A percentile compares a stretch with the other conserved stretches of the same genome.
These are phyloP conservation scores for Pyralis farinalis DNA, from an alignment of 2,888 invertebrate genomes.

Conservation along the genomic window DNA sequence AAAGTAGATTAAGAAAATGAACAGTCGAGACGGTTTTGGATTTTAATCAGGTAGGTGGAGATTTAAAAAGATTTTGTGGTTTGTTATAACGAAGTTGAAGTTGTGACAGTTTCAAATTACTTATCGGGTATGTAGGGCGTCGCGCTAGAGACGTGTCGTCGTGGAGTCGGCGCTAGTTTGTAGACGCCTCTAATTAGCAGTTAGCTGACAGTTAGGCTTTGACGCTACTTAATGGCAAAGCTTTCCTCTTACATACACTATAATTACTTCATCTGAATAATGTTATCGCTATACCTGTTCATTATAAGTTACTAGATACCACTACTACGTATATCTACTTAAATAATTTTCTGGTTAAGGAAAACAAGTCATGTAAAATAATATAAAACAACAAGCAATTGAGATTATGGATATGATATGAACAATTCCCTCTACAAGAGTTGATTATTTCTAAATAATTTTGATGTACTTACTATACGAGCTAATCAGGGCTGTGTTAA, in stretches of 20 bases:
- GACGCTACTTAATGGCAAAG: conserved; percentile 43
- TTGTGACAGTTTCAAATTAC: conserved; percentile 17
- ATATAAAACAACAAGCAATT: conserved; percentile 49
- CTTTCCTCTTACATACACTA: conserved; percentile 34
- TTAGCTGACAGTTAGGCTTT: conserved; percentile 58
- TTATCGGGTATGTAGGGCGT: conserved; percentile 15
- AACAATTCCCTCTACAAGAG: conserved; percentile 47
- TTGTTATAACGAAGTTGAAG: conserved; percentile 26
- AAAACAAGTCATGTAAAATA: conserved; percentile 60
- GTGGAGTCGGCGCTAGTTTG: conserved; percentile 32
- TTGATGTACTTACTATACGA: conserved; percentile 27
- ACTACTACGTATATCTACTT: not conserved
- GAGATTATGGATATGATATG: conserved; percentile 52
- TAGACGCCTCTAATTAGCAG: conserved; percentile 56
- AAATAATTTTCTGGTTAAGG: conserved; percentile 17
- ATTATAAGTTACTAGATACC: no score
- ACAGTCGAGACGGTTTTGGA: conserved; percentile 21
- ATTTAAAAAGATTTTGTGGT: conserved; percentile 33
- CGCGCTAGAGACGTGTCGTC: conserved; percentile 32
- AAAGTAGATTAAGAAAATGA: conserved; percentile 37
- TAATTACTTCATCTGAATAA: conserved; percentile 27
- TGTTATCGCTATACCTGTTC: not conserved
- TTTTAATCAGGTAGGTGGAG: conserved; percentile 25
- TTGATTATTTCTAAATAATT: conserved; percentile 43
- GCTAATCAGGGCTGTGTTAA: conserved; percentile 11